phyloP scores from a whole-genome alignment of 2,113 vertebrate genomes.

The Oxygymnocypris stewartii region DNA sequence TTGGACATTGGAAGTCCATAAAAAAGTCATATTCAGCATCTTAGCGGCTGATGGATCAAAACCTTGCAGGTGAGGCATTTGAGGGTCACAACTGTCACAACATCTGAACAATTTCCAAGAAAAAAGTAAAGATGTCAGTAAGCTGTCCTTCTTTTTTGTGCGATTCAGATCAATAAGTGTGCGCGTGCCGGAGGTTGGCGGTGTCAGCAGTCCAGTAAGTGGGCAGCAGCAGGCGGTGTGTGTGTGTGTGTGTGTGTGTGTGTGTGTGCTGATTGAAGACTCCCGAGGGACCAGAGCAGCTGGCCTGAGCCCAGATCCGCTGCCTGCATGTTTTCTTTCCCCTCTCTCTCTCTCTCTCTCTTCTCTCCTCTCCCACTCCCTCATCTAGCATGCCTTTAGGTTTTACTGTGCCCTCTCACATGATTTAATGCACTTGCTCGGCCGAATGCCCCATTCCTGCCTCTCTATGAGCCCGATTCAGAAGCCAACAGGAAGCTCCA shows the following conservation, averaged over 20 bases:
- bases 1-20: neutral
- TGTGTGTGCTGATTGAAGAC: conserved; percentile 37
- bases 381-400: neutral
- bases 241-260: neutral
- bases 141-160: neutral
- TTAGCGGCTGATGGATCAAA: too few relatives aligned
- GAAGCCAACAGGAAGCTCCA: conserved; percentile 10
- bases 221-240: neutral
- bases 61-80: too few relatives aligned
- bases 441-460: neutral
- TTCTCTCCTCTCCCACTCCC: neutral
- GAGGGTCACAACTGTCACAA: too few relatives aligned
- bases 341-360: neutral
- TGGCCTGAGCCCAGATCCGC: conserved; percentile 10
- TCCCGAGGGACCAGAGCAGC: conserved; percentile 30
- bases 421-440: conserved; percentile 14
- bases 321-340: neutral
- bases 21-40: too few relatives aligned
- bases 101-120: too few relatives aligned
- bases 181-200: neutral
- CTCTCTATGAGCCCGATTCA: neutral
- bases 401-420: neutral
- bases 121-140: too few relatives aligned
- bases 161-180: conserved; percentile 3
- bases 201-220: conserved; percentile 32